phyloP scores from a whole-genome alignment of 2,797 vertebrate genomes.

The Triplophysa bombifrons region DNA sequence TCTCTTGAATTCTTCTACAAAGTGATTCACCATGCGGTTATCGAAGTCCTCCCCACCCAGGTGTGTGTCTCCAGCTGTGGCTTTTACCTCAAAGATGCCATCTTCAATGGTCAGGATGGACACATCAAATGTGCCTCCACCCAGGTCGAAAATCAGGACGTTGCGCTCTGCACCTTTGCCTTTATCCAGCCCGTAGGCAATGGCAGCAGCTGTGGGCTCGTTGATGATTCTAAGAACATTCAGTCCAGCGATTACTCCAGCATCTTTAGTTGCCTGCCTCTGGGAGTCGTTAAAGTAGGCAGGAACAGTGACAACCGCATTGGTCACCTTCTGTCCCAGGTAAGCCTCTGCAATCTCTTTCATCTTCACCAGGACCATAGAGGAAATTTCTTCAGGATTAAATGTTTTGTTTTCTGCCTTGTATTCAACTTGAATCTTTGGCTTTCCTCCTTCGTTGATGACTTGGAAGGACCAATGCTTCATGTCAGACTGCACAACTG shows the following conservation, averaged over 20 bases:
- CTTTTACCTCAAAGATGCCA: conserved; percentile 87
- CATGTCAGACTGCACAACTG: conserved; percentile 83
- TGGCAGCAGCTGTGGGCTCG: conserved; percentile 86
- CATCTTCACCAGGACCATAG: conserved; percentile 65
- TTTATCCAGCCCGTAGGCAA: conserved; percentile 85
- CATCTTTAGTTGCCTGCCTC: conserved; percentile 85
- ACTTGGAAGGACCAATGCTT: conserved; percentile 86
- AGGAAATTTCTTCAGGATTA: conserved; percentile 62
- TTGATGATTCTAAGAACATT: conserved; percentile 89
- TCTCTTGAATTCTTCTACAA: conserved; percentile 83
- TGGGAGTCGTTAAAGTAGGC: conserved; percentile 87
- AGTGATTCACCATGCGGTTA: conserved; percentile 86
- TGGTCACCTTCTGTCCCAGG: conserved; percentile 66
- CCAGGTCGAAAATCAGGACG: conserved; percentile 78
- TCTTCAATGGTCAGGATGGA: conserved; percentile 87
- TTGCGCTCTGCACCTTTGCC: conserved; percentile 81
- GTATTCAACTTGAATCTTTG: conserved; percentile 59
- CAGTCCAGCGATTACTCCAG: conserved; percentile 82
- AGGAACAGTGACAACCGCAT: conserved; percentile 84
- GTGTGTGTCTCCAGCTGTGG: conserved; percentile 83
- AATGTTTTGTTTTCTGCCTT: conserved; percentile 59
- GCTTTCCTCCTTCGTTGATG: conserved; percentile 55
- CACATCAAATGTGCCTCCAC: conserved; percentile 85
- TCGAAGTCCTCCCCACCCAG: conserved; percentile 85
- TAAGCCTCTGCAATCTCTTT: conserved; percentile 65